These are phyloP conservation scores for Ornithoptera priamus DNA, from an alignment of 2,888 invertebrate genomes.

Conservation along the genomic window DNA sequence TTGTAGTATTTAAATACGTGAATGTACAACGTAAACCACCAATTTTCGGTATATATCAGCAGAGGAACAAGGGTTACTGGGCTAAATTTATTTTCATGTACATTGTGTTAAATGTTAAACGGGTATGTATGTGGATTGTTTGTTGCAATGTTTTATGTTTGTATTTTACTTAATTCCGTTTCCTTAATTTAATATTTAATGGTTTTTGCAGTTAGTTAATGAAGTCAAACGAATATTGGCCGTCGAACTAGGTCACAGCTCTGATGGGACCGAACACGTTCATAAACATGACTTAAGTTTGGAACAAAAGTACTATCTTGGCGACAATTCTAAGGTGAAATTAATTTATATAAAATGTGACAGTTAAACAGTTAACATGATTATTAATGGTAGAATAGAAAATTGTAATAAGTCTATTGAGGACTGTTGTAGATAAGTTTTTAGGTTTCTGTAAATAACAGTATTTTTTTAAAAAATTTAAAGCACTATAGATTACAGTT, in stretches of 20 bases:
- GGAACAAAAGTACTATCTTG: slow-evolving; percentile 80
- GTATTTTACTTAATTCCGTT: background rate
- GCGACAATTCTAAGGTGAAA: slow-evolving; percentile 70
- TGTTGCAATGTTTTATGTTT: background rate
- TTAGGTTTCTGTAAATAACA: no score
- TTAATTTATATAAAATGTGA: no score
- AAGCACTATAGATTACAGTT: no score
- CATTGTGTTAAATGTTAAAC: slow-evolving; percentile 56
- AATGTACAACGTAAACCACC: slow-evolving; percentile 59
- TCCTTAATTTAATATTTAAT: background rate
- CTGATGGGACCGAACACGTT: slow-evolving; percentile 58
- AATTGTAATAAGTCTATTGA: no score
- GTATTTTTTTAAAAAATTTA: no score
- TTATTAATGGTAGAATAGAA: no score
- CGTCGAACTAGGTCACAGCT: slow-evolving; percentile 53
- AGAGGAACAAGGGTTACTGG: slow-evolving; percentile 71
- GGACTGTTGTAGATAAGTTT: no score
- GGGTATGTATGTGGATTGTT: slow-evolving; percentile 56
- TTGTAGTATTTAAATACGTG: slow-evolving; percentile 55
- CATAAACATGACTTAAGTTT: slow-evolving; percentile 61
- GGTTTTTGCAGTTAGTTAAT: slow-evolving; percentile 47
- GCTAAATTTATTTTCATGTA: slow-evolving; percentile 75
- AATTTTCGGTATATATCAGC: slow-evolving; percentile 76
- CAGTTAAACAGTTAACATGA: no score
- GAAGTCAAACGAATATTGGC: slow-evolving; percentile 49